Percentiles rank a stretch among this genome's conserved stretches.
Conservation (phyloP, 2,797 vertebrate genomes). For the Pteropus rufus region DNA sequence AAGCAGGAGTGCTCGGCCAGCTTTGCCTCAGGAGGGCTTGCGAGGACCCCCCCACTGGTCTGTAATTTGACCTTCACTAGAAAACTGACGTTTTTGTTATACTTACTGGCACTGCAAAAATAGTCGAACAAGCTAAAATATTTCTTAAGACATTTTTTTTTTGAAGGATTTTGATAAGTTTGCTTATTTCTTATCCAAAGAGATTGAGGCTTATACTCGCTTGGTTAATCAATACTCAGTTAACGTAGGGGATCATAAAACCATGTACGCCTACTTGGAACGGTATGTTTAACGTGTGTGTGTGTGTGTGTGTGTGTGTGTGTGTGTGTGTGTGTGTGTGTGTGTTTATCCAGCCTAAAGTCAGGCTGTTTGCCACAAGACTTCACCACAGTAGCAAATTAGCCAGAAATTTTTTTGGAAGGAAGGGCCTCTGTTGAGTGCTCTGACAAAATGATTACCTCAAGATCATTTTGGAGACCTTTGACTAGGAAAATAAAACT, state of each 20-base stretch:
- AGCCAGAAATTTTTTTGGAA: background rate
- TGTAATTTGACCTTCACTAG: background rate
- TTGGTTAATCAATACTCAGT: background rate
- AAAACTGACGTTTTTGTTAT: background rate
- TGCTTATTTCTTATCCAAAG: background rate
- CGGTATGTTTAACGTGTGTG: no score
- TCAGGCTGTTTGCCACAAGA: background rate
- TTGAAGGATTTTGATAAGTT: no score
- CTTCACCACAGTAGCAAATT: background rate
- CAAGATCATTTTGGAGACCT: background rate
- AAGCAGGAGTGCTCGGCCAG: background rate
- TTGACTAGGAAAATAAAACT: background rate
- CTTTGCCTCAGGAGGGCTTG: accelerated
- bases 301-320: no score
- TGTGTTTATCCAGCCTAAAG: no score
- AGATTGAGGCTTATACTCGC: background rate
- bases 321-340: no score
- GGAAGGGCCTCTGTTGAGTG: background rate
- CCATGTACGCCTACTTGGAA: background rate
- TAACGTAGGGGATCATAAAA: background rate
- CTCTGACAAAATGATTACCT: background rate
- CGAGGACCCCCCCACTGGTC: background rate
- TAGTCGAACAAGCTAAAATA: background rate
- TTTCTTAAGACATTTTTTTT: background rate
- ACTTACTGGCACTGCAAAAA: accelerated